Evolutionary conservation across 2,113 vertebrate genomes (phyloP).

Genomic region (Coregonus clupeaformis): DNA sequence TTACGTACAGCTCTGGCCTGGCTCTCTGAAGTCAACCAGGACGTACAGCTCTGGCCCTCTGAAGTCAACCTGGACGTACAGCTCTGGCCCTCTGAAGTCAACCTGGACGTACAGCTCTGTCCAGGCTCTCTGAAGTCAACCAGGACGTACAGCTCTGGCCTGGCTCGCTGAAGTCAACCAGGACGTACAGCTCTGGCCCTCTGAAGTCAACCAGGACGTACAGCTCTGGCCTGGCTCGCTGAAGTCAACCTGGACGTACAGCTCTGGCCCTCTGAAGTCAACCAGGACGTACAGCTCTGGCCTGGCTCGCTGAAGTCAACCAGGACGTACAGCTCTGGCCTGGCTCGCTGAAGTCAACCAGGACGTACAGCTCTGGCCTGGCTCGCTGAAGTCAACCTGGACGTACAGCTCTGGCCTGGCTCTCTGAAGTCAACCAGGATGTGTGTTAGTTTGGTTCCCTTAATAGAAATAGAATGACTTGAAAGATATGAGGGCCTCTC

Average conservation of each 20-base stretch:
- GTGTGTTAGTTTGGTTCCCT: not conserved
- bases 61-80: constrained; percentile 23
- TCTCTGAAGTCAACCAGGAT: constrained; percentile 31
- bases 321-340: not conserved
- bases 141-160: constrained; percentile 27
- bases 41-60: not conserved
- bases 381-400: not conserved
- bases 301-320: constrained; percentile 32
- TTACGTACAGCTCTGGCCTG: constrained; percentile 31
- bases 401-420: no score
- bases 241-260: no score
- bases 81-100: constrained; percentile 16
- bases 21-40: constrained; percentile 33
- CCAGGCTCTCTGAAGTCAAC: not conserved
- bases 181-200: no score
- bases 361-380: no score
- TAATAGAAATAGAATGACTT: not conserved
- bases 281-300: constrained; percentile 22
- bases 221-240: not conserved
- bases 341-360: no score
- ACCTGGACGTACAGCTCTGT: constrained; percentile 7
- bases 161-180: constrained; percentile 34
- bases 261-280: no score
- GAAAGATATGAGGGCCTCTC: no score
- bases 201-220: no score